These are phyloP conservation scores for Drosophila acutilabella DNA, from an alignment of 2,888 invertebrate genomes.

Conservation along the genomic window DNA sequence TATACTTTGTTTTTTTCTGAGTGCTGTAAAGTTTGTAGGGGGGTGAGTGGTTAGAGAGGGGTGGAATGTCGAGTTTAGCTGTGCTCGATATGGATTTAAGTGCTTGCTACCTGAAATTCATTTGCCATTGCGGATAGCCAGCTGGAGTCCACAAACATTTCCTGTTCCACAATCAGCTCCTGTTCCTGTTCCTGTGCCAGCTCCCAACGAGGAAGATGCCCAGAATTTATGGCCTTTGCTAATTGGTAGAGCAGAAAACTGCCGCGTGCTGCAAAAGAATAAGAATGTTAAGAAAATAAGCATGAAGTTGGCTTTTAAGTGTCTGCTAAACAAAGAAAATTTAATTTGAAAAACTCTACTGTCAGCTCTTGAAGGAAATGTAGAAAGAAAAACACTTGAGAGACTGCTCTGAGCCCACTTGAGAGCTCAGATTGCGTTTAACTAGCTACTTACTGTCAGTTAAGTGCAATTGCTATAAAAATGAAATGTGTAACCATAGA, in stretches of 20 bases:
- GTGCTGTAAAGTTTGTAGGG: background rate
- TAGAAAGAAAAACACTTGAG: constrained; percentile 20
- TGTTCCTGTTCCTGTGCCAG: constrained; percentile 20
- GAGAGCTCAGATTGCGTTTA: constrained; percentile 52
- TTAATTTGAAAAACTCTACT: constrained; percentile 44
- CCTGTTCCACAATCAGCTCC: constrained; percentile 37
- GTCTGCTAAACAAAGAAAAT: constrained; percentile 60
- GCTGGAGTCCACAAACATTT: constrained; percentile 61
- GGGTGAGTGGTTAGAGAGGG: background rate
- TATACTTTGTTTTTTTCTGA: constrained; percentile 19
- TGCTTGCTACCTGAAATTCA: constrained; percentile 72
- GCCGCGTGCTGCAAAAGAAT: constrained; percentile 56
- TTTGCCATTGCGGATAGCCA: constrained; percentile 71
- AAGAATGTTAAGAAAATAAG: constrained; percentile 16
- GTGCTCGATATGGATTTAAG: constrained; percentile 55
- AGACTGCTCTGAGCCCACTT: constrained; percentile 15
- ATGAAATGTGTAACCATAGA: constrained; percentile 36
- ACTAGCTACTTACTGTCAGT: constrained; percentile 67
- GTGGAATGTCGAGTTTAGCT: constrained; percentile 34
- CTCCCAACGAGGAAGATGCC: constrained; percentile 23
- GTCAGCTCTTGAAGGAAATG: constrained; percentile 6
- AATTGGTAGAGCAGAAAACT: constrained; percentile 76
- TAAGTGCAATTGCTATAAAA: constrained; percentile 63
- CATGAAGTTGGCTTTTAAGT: constrained; percentile 50
- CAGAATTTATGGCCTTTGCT: constrained; percentile 74